Evolutionary conservation across 2,888 invertebrate species (phyloP).

Genomic region (Cerastoderma edule): DNA sequence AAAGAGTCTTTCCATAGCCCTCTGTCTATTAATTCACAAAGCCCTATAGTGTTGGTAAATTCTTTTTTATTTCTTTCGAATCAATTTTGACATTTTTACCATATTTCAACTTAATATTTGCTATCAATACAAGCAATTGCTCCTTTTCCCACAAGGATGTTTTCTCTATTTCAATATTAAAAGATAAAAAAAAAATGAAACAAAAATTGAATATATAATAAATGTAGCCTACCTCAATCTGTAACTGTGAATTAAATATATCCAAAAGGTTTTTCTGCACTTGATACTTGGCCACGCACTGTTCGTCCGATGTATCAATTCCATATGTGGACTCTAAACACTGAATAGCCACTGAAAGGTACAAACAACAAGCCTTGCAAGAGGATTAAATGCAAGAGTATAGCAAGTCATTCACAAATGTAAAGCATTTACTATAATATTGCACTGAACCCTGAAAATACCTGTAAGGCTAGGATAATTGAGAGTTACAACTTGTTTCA

Average conservation of each 20-base stretch:
- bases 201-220: not conserved
- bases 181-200: not conserved
- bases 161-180: not conserved
- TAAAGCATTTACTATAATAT: no score
- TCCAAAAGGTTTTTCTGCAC: constrained; percentile 84
- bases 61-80: no score
- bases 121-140: not conserved
- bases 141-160: not conserved
- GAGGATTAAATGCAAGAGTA: no score
- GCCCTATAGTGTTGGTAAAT: no score
- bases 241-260: constrained; percentile 83
- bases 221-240: constrained; percentile 62
- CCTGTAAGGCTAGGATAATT: no score
- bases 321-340: constrained; percentile 96
- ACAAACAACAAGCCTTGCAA: not conserved
- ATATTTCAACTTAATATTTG: no score
- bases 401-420: no score
- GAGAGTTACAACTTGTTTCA: no score
- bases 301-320: constrained; percentile 85
- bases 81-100: no score
- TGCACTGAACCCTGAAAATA: no score
- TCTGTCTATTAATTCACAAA: no score
- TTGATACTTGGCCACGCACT: constrained; percentile 76
- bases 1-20: no score
- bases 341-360: constrained; percentile 92